phyloP scores from a whole-genome alignment of 1,140 invertebrate species.

The Neocloeon triangulifer region DNA sequence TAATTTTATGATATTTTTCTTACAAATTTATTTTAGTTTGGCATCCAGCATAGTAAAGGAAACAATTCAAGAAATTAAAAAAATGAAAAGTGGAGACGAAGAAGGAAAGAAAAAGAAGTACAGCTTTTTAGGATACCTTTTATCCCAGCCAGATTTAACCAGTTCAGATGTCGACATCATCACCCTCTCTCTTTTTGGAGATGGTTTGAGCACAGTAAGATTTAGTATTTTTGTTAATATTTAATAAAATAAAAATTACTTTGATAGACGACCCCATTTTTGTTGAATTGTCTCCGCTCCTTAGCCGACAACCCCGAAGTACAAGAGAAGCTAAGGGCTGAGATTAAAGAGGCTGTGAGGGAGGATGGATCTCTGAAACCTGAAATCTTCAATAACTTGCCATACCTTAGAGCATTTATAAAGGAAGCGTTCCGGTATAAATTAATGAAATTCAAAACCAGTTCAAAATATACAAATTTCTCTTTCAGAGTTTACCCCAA shows the following conservation, averaged over 20 bases:
- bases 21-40: slow-evolving; percentile 11
- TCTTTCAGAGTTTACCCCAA: slow-evolving; percentile 20
- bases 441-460: no score
- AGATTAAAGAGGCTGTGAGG: slow-evolving; percentile 15
- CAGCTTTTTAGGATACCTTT: slow-evolving; percentile 22
- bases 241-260: slow-evolving; percentile 1
- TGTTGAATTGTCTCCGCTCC: slow-evolving; percentile 20
- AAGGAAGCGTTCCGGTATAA: slow-evolving; percentile 34
- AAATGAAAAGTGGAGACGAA: slow-evolving; percentile 14
- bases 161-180: slow-evolving; percentile 22
- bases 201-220: slow-evolving; percentile 27
- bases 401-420: slow-evolving; percentile 28
- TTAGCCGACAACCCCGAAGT: slow-evolving; percentile 18
- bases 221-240: no score
- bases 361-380: slow-evolving; percentile 13
- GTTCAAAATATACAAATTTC: no score
- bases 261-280: slow-evolving; percentile 1
- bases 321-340: slow-evolving; percentile 22
- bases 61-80: slow-evolving; percentile 10
- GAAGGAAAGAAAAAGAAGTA: no score
- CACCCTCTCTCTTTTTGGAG: slow-evolving; percentile 24
- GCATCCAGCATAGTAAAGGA: slow-evolving; percentile 11
- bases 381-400: slow-evolving; percentile 16
- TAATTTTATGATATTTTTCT: no score
- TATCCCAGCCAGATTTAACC: slow-evolving; percentile 19